Percentiles rank a stretch among this genome's conserved stretches.
These are phyloP conservation scores for Upupa epops DNA, from an alignment of 2,113 vertebrate species.

Conservation along the genomic window DNA sequence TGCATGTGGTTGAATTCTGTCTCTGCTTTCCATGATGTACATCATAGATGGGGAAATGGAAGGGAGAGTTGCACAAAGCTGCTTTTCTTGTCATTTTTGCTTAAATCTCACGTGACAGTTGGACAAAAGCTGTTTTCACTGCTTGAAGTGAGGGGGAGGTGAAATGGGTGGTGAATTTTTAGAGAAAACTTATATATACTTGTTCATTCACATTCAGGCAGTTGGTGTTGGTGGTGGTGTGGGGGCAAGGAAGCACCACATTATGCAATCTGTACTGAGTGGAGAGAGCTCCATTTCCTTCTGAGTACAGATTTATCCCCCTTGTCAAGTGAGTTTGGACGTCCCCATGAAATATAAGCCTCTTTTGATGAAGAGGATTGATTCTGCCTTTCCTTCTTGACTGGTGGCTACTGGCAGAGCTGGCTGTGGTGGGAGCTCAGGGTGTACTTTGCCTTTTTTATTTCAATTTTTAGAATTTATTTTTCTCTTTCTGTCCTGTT, in stretches of 20 bases:
- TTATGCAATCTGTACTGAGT: not conserved
- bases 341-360: not conserved
- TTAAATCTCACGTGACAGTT: conserved; percentile 62
- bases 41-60: not conserved
- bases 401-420: accelerated
- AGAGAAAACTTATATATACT: conserved; percentile 24
- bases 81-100: conserved; percentile 67
- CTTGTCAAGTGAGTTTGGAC: not conserved
- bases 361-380: not conserved
- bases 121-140: conserved; percentile 63
- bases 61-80: conserved; percentile 49
- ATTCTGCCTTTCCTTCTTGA: not conserved
- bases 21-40: not conserved
- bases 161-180: conserved; percentile 39
- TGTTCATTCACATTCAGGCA: not conserved
- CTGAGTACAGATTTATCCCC: not conserved
- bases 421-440: not conserved
- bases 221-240: conserved; percentile 32
- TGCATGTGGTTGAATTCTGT: not conserved
- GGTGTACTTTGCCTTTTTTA: not conserved
- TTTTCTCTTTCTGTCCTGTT: not conserved
- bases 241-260: conserved; percentile 30
- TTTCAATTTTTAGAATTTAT: not conserved
- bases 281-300: conserved; percentile 26
- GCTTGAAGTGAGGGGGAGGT: conserved; percentile 45